These are phyloP conservation scores for Antheraea mylitta DNA, from an alignment of 1,140 invertebrate genomes.

Conservation along the genomic window DNA sequence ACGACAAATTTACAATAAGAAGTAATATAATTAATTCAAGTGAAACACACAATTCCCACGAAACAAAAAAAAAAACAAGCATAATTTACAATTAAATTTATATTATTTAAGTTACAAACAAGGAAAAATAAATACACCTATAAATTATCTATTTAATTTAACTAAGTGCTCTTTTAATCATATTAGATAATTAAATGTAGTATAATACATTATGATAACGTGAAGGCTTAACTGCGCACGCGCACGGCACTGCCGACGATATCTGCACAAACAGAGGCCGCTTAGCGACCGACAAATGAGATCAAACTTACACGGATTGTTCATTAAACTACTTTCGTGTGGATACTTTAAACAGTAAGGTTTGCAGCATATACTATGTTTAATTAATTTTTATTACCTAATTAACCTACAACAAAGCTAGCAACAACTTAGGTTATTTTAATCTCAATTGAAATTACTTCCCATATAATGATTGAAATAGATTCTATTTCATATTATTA, in stretches of 20 bases:
- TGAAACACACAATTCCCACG: too few species aligned
- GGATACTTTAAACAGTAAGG: slow-evolving; percentile 20
- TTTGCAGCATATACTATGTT: slow-evolving; percentile 15
- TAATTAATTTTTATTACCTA: slow-evolving; percentile 1
- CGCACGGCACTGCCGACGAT: slow-evolving; percentile 11
- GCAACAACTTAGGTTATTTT: too few species aligned
- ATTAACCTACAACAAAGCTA: too few species aligned
- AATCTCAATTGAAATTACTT: too few species aligned
- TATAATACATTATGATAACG: slow-evolving; percentile 19
- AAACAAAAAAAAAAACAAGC: too few species aligned
- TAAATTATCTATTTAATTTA: slow-evolving; percentile 5
- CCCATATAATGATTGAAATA: too few species aligned
- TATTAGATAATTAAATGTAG: slow-evolving; percentile 3
- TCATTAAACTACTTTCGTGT: slow-evolving; percentile 34
- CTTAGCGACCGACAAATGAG: slow-evolving; percentile 28
- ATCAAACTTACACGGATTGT: slow-evolving; percentile 36
- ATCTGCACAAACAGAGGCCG: slow-evolving; percentile 17
- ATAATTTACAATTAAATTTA: too few species aligned
- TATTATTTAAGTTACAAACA: too few species aligned
- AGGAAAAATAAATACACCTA: background rate
- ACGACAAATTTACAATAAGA: too few species aligned
- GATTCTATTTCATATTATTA: too few species aligned
- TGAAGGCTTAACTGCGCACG: background rate
- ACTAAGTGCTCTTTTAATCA: slow-evolving; percentile 3
- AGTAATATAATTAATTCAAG: too few species aligned